These are phyloP conservation scores for Morinoia aosen DNA, from an alignment of 2,888 invertebrate genomes.

Conservation along the genomic window DNA sequence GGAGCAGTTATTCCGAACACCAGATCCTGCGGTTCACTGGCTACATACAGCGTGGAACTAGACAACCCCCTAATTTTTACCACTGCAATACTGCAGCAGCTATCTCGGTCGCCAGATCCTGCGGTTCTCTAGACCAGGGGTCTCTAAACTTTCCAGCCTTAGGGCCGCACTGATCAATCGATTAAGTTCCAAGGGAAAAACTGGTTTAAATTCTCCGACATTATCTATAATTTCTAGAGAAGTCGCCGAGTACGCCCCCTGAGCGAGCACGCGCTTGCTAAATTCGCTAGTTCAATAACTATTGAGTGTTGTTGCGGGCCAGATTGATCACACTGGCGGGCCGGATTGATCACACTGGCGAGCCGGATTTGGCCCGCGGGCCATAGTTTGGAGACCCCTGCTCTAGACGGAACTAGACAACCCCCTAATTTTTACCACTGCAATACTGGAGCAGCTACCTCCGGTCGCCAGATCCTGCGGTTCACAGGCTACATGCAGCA, in stretches of 20 bases:
- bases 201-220: too few species aligned
- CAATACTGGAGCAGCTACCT: not conserved
- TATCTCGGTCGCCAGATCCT: not conserved
- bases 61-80: not conserved
- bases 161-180: too few species aligned
- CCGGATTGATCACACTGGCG: too few species aligned
- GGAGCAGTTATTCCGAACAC: not conserved
- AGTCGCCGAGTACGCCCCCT: not conserved
- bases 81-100: not conserved
- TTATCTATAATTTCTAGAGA: not conserved
- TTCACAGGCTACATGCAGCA: constrained; percentile 40
- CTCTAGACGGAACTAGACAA: not conserved
- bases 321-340: too few species aligned
- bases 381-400: too few species aligned
- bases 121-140: too few species aligned
- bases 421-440: not conserved
- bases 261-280: too few species aligned
- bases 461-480: constrained; percentile 24
- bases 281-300: too few species aligned
- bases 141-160: too few species aligned
- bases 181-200: too few species aligned
- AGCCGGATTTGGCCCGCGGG: too few species aligned
- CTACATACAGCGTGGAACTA: not conserved
- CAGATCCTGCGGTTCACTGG: not conserved
- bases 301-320: too few species aligned